These are phyloP conservation scores for Xiphorhynchus erythropygius DNA, from an alignment of 2,797 vertebrate species.

Conservation along the genomic window DNA sequence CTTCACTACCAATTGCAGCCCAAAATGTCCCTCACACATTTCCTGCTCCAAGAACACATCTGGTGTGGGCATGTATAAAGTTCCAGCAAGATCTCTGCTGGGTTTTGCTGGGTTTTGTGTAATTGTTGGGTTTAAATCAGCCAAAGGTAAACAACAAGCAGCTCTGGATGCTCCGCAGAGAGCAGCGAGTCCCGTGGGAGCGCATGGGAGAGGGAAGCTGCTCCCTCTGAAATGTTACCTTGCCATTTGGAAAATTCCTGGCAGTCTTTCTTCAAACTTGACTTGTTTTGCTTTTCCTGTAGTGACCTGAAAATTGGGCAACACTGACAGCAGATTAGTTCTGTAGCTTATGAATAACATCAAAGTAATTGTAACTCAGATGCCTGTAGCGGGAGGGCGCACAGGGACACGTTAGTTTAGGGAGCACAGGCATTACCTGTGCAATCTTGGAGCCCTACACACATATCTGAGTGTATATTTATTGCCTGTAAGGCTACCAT, in stretches of 20 bases:
- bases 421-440: neutral
- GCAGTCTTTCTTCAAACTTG: slow-evolving; percentile 3
- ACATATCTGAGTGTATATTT: neutral
- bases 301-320: slow-evolving; percentile 25
- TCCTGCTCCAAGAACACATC: neutral
- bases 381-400: neutral
- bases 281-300: neutral
- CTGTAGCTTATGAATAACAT: slow-evolving; percentile 4
- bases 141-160: neutral
- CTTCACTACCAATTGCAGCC: neutral
- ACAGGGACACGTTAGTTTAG: accelerated
- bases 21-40: neutral
- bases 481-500: neutral
- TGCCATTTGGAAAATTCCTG: slow-evolving; percentile 13
- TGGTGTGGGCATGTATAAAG: neutral
- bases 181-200: neutral
- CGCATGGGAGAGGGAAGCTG: neutral
- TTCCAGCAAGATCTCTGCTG: neutral
- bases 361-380: neutral
- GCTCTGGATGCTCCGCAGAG: neutral
- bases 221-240: neutral
- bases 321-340: neutral
- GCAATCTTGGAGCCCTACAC: neutral
- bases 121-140: neutral
- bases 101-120: neutral